A percentile compares a stretch with the other conserved stretches of the same genome.
Evolutionary conservation across 2,888 invertebrate species (phyloP).

Genomic region (Salticus scenicus): DNA sequence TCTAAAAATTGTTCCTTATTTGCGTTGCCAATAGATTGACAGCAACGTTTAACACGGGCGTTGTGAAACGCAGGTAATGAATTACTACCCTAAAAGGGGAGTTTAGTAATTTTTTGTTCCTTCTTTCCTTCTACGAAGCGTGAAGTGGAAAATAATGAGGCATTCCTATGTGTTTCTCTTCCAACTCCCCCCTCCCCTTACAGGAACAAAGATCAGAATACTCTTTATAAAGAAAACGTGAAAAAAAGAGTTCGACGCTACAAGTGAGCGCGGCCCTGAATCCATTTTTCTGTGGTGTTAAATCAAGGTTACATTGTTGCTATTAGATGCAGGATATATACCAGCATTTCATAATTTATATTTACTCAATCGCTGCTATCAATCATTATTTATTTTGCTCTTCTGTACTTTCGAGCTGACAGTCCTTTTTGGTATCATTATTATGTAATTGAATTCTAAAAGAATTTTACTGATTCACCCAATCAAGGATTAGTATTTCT

Average conservation of each 20-base stretch:
- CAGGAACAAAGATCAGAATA: slow-evolving; percentile 39
- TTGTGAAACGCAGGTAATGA: slow-evolving; percentile 5
- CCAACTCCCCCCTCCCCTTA: no score
- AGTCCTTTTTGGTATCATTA: no score
- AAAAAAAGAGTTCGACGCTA: background rate
- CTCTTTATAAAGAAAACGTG: slow-evolving; percentile 14
- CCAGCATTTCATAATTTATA: no score
- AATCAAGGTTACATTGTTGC: background rate
- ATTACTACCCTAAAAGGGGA: slow-evolving; percentile 18
- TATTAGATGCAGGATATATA: no score
- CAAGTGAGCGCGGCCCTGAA: background rate
- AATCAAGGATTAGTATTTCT: no score
- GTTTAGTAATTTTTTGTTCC: background rate
- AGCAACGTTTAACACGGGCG: slow-evolving; percentile 7
- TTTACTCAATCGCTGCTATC: no score
- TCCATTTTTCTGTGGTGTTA: background rate
- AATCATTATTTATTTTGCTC: no score
- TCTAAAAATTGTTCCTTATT: slow-evolving; percentile 27
- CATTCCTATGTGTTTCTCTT: slow-evolving; percentile 1
- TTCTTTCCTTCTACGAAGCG: background rate
- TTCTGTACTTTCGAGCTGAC: no score
- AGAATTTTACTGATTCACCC: no score
- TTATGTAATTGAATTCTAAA: no score
- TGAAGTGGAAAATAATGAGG: slow-evolving; percentile 41
- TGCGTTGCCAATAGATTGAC: slow-evolving; percentile 11